These are phyloP conservation scores for human (Homo sapiens) DNA, from an alignment of 2,113 vertebrate species.

Conservation along the genomic window GRCh38 chr4:130706001-130706500, in stretches of 20 bases:
- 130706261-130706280: neutral
- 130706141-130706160: neutral
- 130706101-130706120: neutral
- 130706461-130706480: too few relatives aligned
- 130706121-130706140: neutral
- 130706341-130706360: neutral
- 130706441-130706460: too few relatives aligned
- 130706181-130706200: neutral
- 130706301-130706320: neutral
- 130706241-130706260: neutral
- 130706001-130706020: neutral
- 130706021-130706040: neutral
- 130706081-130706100: accelerated
- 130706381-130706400: neutral
- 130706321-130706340: neutral
- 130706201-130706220: neutral
- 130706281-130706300: neutral
- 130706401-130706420: neutral
- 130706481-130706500: too few relatives aligned
- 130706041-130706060: neutral
- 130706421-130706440: neutral
- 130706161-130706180: neutral
- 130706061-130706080: accelerated
- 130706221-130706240: neutral
- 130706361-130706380: neutral